These are phyloP conservation scores for Salvelinus fontinalis DNA, from an alignment of 2,113 vertebrate species.

Conservation along the genomic window DNA sequence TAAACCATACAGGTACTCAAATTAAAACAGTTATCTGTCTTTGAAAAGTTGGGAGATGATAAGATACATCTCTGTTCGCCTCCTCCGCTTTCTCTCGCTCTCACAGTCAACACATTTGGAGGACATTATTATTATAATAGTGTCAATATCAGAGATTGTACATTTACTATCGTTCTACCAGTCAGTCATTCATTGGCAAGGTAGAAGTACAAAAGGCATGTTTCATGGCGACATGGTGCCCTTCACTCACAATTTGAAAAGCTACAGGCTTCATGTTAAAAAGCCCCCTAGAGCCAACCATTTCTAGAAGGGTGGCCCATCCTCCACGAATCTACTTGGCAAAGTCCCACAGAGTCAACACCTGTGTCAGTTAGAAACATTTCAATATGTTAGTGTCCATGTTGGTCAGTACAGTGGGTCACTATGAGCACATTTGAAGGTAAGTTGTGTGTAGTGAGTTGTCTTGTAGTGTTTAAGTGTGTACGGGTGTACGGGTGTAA, in stretches of 20 bases:
- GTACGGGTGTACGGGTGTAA: background rate
- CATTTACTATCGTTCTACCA: slow-evolving; percentile 21
- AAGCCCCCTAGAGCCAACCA: slow-evolving; percentile 5
- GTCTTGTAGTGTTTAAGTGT: slow-evolving; percentile 42
- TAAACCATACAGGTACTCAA: slow-evolving; percentile 61
- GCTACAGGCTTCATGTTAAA: slow-evolving; percentile 43
- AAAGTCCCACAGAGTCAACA: background rate
- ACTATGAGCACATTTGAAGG: slow-evolving; percentile 8
- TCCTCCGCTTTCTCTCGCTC: slow-evolving; percentile 21
- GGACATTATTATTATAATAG: slow-evolving; percentile 6
- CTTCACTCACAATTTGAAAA: slow-evolving; percentile 52
- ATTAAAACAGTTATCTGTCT: slow-evolving; percentile 61
- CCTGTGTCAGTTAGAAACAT: background rate
- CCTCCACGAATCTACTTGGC: background rate
- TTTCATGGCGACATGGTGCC: slow-evolving; percentile 52
- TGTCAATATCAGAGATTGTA: background rate
- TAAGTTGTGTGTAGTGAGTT: background rate
- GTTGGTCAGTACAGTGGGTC: slow-evolving; percentile 24
- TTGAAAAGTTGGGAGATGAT: slow-evolving; percentile 61
- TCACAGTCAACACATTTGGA: slow-evolving; percentile 38
- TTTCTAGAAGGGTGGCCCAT: background rate
- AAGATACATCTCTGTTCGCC: slow-evolving; percentile 39
- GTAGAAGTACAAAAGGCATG: slow-evolving; percentile 48
- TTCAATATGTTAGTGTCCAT: slow-evolving; percentile 22
- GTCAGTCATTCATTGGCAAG: slow-evolving; percentile 64